A percentile compares a stretch with the other conserved stretches of the same genome.
Conservation (phyloP, 2,113 vertebrate genomes). For the Sus scrofa region DNA sequence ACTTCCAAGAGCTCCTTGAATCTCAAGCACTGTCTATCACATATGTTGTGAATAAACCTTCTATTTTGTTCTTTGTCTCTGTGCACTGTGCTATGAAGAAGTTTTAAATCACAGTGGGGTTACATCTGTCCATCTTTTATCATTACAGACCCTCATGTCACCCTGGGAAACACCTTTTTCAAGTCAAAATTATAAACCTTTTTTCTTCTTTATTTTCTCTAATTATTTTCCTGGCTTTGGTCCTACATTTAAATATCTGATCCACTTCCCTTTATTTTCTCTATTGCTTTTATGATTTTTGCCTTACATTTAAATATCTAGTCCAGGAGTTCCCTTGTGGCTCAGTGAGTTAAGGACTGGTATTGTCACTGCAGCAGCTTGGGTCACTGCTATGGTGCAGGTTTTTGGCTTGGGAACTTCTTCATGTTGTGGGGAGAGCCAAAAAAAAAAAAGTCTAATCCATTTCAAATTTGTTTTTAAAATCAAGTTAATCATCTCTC, state of each 20-base stretch:
- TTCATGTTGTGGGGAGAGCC: too few species aligned
- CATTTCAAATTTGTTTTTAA: constrained; percentile 4
- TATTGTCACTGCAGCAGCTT: too few species aligned
- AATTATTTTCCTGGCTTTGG: not conserved
- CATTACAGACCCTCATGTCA: not conserved
- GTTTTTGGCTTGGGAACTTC: too few species aligned
- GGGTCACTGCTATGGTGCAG: too few species aligned
- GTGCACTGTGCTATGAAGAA: not conserved
- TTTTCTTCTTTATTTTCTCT: not conserved
- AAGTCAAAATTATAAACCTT: not conserved
- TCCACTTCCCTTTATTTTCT: not conserved
- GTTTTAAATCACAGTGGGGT: not conserved
- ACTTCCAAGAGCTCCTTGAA: not conserved
- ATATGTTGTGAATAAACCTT: not conserved
- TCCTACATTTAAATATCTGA: not conserved
- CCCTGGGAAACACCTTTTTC: not conserved
- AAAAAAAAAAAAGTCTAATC: too few species aligned
- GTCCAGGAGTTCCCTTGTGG: too few species aligned
- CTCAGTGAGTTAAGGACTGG: too few species aligned
- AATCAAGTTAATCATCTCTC: not conserved
- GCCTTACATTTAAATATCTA: not conserved
- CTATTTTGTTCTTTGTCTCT: not conserved
- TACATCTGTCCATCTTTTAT: not conserved
- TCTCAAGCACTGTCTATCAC: not conserved
- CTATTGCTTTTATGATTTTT: not conserved